phyloP scores from a whole-genome alignment of 2,888 invertebrate genomes.

The Trichacis sp. region DNA sequence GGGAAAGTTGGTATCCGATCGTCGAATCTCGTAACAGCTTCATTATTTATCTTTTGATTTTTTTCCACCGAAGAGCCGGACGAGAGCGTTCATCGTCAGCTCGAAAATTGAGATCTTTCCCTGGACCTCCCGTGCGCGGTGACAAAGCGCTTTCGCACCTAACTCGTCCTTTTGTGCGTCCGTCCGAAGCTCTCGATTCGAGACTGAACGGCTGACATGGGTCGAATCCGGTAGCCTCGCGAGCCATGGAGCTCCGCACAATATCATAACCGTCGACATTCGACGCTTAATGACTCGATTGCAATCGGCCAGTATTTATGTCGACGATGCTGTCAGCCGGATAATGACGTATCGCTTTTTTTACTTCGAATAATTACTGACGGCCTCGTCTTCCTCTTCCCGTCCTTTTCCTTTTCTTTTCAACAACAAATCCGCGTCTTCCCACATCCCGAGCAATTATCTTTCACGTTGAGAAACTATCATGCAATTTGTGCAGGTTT shows the following conservation, averaged over 20 bases:
- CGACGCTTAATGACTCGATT: conserved; percentile 2
- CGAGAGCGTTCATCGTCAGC: conserved; percentile 47
- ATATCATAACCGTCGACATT: conserved; percentile 35
- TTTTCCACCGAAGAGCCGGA: conserved; percentile 19
- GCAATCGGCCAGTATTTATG: conserved; percentile 12
- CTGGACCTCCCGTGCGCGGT: conserved; percentile 62
- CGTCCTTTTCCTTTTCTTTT: not conserved
- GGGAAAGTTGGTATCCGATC: not conserved
- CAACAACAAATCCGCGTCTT: not conserved
- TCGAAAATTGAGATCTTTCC: conserved; percentile 56
- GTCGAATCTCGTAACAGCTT: conserved; percentile 12
- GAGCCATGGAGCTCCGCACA: conserved; percentile 13
- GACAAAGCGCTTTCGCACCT: conserved; percentile 57
- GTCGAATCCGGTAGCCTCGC: conserved; percentile 54
- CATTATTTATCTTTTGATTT: conserved; percentile 24
- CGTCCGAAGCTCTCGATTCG: conserved; percentile 14
- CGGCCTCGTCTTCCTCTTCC: conserved; percentile 12
- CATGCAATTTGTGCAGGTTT: too few relatives aligned
- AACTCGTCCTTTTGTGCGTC: conserved; percentile 59
- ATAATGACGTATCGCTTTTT: conserved; percentile 15
- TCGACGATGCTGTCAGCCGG: conserved; percentile 19
- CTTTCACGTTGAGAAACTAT: too few relatives aligned
- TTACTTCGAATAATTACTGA: conserved; percentile 35
- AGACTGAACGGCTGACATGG: conserved; percentile 46
- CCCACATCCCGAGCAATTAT: not conserved